Evolutionary conservation across 1,140 invertebrate genomes (phyloP), one percentile per base, ranked within the genome.

Genomic region (Zaprionus kolodkinae): DNA sequence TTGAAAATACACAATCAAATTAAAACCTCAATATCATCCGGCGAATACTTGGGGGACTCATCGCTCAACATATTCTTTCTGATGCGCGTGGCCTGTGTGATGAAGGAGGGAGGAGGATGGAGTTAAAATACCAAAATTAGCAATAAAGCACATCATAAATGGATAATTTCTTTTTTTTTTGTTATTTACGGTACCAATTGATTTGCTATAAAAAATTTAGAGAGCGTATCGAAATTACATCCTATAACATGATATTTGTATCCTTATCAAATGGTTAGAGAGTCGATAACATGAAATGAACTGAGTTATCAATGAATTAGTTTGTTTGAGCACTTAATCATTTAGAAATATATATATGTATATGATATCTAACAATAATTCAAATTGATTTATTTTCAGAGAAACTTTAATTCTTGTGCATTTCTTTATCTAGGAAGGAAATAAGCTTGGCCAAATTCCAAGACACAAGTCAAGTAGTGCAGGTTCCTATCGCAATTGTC

Each of bases 11-110:
- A 55, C 71, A 79, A 43, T 59, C 63, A 75, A 74, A 65, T 57
- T 73, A 71, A 81, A 91, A 92, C 91, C 91, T 92, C 91, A 78
- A 92, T 92, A 66, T 92, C 91, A 86, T 92, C 91, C 78, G 88
- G 76, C 59, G 79, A 50, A 78, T 92, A 92, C 65, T 92, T 92
- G 63, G 81, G 68, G 69, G 79, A 69, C 76, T 92, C 88, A 74
- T 92, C 91, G 85, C 76, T 63, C 66, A 87, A 74, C 72, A 75
- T 78, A 83, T 89, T 83, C 50, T 76, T 76, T 67, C 72, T 89
- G 69, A 92, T 76, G 66, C 57, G 78, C 72, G 76, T 76, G 67
- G 91, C 91, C 91, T 92, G 84, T 71, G 55, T 35, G 33, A 35
- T 35, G 61, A 21, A 68, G 61, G 38, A 79, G 64, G 62, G 62